Conservation (phyloP, 2,797 vertebrate genomes). For the Enoplosus armatus region DNA sequence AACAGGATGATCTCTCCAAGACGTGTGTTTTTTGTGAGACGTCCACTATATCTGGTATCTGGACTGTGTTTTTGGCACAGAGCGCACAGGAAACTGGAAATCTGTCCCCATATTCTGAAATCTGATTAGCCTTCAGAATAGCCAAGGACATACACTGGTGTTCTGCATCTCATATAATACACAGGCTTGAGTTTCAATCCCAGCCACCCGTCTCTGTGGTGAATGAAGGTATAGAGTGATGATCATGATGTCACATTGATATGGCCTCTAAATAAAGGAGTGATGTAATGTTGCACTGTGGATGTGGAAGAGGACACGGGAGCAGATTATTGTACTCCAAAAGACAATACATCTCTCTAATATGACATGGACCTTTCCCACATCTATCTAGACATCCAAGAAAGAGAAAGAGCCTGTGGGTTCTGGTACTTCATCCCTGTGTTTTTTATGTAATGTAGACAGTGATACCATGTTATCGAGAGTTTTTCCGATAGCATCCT, state of each 20-base stretch:
- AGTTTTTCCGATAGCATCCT: slow-evolving; percentile 18
- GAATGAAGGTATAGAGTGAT: slow-evolving; percentile 74
- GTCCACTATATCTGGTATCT: slow-evolving; percentile 31
- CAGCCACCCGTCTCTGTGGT: slow-evolving; percentile 51
- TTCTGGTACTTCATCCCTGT: slow-evolving; percentile 30
- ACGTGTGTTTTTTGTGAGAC: slow-evolving; percentile 18
- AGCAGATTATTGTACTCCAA: slow-evolving; percentile 64
- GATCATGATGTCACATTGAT: slow-evolving; percentile 78
- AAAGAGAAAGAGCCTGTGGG: slow-evolving; percentile 58
- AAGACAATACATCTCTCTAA: slow-evolving; percentile 64
- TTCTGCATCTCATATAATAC: slow-evolving; percentile 68
- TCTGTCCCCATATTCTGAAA: slow-evolving; percentile 59
- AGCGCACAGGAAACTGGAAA: slow-evolving; percentile 55
- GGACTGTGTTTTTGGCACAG: slow-evolving; percentile 31
- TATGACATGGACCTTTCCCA: slow-evolving; percentile 61
- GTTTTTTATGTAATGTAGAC: slow-evolving; percentile 37
- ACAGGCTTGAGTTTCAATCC: slow-evolving; percentile 69
- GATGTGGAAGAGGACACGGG: slow-evolving; percentile 53
- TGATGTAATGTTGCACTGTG: slow-evolving; percentile 76
- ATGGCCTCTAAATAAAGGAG: slow-evolving; percentile 73
- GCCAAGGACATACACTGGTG: slow-evolving; percentile 57
- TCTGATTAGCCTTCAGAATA: slow-evolving; percentile 66
- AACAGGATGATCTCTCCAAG: background rate
- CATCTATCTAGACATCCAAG: slow-evolving; percentile 58
- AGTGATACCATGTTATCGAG: slow-evolving; percentile 24